Conservation (phyloP, 2,797 vertebrate genomes). For the Acrocephalus scirpaceus region DNA sequence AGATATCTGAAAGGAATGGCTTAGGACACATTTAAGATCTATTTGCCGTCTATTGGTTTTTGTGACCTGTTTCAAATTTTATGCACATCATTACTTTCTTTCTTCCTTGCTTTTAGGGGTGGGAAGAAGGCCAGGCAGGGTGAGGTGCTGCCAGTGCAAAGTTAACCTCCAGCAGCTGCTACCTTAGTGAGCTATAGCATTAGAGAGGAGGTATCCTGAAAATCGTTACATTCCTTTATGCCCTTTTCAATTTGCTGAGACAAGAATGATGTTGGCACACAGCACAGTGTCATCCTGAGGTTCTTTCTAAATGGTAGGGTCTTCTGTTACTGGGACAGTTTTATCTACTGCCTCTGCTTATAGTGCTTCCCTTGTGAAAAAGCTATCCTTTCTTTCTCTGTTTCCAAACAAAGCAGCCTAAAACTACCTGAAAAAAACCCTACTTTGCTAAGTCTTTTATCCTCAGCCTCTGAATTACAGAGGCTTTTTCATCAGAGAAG, state of each 20-base stretch:
- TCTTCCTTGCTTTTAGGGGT: background rate
- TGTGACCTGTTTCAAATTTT: slow-evolving; percentile 15
- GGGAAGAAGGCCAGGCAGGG: background rate
- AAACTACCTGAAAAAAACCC: background rate
- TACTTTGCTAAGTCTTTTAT: background rate
- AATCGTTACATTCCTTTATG: slow-evolving; percentile 57
- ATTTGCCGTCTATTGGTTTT: background rate
- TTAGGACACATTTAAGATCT: background rate
- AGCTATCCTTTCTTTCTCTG: background rate
- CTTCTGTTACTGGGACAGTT: slow-evolving; percentile 45
- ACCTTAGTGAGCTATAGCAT: slow-evolving; percentile 32
- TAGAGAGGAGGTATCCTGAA: slow-evolving; percentile 21
- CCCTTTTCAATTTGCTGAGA: slow-evolving; percentile 58
- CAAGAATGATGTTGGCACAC: slow-evolving; percentile 42
- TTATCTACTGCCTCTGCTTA: slow-evolving; percentile 35
- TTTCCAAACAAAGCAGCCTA: slow-evolving; percentile 18
- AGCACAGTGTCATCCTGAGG: background rate
- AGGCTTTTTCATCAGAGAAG: background rate
- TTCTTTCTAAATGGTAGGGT: slow-evolving; percentile 13
- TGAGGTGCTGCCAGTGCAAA: background rate
- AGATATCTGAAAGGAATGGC: background rate
- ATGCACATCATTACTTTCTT: background rate
- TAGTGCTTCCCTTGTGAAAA: background rate
- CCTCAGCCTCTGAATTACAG: background rate
- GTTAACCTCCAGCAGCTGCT: slow-evolving; percentile 43